Conservation (phyloP, 1,140 invertebrate genomes). For the Meloidogyne chitwoodi region DNA sequence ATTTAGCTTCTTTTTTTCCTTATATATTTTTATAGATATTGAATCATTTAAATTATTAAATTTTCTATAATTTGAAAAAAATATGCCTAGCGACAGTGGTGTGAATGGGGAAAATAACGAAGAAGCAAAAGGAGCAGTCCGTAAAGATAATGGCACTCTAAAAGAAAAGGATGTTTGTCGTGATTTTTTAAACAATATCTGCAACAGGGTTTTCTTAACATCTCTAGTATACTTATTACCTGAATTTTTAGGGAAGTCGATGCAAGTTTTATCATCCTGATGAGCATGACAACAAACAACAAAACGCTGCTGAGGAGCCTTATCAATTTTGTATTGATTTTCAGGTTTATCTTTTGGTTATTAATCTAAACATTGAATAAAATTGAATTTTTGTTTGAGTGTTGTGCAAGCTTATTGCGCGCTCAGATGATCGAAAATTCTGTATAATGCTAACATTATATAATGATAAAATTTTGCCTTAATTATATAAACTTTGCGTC, state of each 20-base stretch:
- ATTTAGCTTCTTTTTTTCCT: too few species aligned
- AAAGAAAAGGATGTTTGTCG: constrained; percentile 62
- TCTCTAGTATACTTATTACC: background rate
- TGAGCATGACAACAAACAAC: constrained; percentile 53
- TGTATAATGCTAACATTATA: background rate
- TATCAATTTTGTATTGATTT: constrained; percentile 56
- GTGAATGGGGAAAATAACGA: background rate
- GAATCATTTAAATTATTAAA: too few species aligned
- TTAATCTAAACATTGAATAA: constrained; percentile 14
- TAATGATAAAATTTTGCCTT: background rate
- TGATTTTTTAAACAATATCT: constrained; percentile 68
- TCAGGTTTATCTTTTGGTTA: constrained; percentile 37
- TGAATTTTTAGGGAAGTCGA: constrained; percentile 67
- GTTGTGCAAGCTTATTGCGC: background rate
- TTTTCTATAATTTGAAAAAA: background rate
- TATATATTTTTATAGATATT: too few species aligned
- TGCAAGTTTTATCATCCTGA: constrained; percentile 73
- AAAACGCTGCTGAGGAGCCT: constrained; percentile 51
- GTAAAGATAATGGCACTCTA: background rate
- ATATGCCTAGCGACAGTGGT: background rate
- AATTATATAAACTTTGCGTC: background rate
- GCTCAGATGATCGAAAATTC: background rate
- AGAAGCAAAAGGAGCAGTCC: background rate
- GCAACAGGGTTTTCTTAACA: constrained; percentile 62
- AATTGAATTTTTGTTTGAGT: background rate